A percentile compares a stretch with the other conserved stretches of the same genome.
Evolutionary conservation across 2,113 vertebrate genomes (phyloP).

Genomic region (Scatophagus argus): DNA sequence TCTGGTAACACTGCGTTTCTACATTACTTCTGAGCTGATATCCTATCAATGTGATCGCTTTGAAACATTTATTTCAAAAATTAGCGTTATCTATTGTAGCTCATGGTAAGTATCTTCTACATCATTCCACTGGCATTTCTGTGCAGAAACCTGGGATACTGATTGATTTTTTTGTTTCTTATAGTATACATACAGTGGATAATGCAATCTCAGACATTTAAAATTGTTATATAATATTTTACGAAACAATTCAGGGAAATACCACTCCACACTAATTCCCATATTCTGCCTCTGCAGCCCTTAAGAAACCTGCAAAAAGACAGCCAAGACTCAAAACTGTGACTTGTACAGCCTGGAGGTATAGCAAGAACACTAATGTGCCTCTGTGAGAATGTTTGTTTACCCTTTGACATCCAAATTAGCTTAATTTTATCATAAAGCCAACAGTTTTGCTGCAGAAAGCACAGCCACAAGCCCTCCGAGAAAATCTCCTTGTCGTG

Average conservation of each 20-base stretch:
- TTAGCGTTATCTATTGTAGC: background rate
- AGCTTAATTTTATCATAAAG: slow-evolving; percentile 17
- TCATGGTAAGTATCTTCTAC: background rate
- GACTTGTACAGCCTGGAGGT: slow-evolving; percentile 7
- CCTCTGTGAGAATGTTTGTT: slow-evolving; percentile 14
- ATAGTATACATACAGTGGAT: background rate
- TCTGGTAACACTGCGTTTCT: background rate
- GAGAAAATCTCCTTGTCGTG: slow-evolving; percentile 30
- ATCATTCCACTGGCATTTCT: slow-evolving; percentile 1
- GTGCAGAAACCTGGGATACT: background rate
- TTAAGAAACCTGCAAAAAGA: background rate
- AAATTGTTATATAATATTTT: slow-evolving; percentile 1
- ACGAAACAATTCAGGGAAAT: background rate
- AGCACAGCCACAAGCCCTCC: background rate
- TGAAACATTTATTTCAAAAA: slow-evolving; percentile 13
- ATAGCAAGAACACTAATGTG: background rate
- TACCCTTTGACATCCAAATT: slow-evolving; percentile 11
- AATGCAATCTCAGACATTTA: background rate
- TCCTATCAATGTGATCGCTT: background rate
- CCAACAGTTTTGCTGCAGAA: slow-evolving; percentile 8
- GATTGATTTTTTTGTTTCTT: background rate
- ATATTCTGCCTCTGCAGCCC: slow-evolving; percentile 8
- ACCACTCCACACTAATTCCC: background rate
- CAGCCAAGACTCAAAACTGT: background rate
- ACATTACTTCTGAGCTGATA: background rate